These are phyloP conservation scores for Caenorhabditis macrosperma DNA, from an alignment of 2,888 invertebrate genomes.

Conservation along the genomic window DNA sequence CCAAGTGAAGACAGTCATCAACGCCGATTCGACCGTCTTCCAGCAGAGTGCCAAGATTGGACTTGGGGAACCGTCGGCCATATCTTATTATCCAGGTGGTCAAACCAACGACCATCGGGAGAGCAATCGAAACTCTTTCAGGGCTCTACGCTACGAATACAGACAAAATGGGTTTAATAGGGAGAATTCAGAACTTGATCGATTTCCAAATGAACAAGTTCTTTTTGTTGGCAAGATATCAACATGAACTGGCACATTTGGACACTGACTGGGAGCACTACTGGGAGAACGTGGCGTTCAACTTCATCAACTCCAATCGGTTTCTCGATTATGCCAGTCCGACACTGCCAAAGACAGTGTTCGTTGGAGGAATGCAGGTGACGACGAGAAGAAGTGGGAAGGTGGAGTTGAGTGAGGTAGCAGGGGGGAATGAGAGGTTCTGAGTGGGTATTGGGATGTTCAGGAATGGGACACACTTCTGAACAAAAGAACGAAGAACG, in stretches of 20 bases:
- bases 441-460: too few species aligned
- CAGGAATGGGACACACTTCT: slow-evolving; percentile 45
- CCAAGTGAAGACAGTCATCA: slow-evolving; percentile 40
- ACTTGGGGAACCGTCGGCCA: slow-evolving; percentile 43
- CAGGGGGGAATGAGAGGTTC: too few species aligned
- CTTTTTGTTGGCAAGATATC: too few species aligned
- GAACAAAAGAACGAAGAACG: slow-evolving; percentile 27
- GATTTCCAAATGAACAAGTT: too few species aligned
- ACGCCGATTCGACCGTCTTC: slow-evolving; percentile 36
- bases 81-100: slow-evolving; percentile 46
- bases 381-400: too few species aligned
- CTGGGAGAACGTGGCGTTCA: slow-evolving; percentile 33
- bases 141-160: too few species aligned
- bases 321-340: slow-evolving; percentile 55
- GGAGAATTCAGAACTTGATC: slow-evolving; percentile 24
- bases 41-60: too few species aligned
- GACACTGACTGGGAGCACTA: slow-evolving; percentile 29
- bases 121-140: too few species aligned
- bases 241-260: too few species aligned
- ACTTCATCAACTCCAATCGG: slow-evolving; percentile 44
- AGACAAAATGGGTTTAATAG: slow-evolving; percentile 36
- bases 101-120: too few species aligned
- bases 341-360: slow-evolving; percentile 50
- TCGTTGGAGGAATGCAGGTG: too few species aligned
- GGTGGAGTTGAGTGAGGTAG: too few species aligned